Evolutionary conservation across 2,888 invertebrate genomes (phyloP), one percentile per base, ranked within the genome.

Genomic region (Pyrochroa serraticornis): DNA sequence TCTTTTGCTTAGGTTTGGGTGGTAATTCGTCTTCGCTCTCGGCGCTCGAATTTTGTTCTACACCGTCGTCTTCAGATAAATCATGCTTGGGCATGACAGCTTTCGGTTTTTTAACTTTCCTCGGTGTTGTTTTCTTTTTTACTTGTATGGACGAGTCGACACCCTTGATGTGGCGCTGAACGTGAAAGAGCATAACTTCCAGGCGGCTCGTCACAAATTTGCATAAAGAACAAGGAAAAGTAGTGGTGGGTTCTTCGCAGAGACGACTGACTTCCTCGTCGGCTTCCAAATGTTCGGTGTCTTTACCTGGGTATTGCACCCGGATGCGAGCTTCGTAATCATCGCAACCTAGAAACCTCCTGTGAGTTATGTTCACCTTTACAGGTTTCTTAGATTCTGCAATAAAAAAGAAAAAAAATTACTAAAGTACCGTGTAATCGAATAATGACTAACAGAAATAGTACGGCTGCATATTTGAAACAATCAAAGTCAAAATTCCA

Each of bases 141-240:
- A 68, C 69, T 38, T 71, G 57, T 13, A 65, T 41, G 1, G 73
- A 71, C 9, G 74, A 64, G 30, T 58, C 56, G 50, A 71, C 68
- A 44, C 84, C 83, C 50, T 82, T 80, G 67, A 85, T 83, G 71
- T 91, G 91, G 65, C 84, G 84, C 79, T 89, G 89, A 58, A 85
- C 86, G 73, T 92, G 92, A 62, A 87, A 78, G 61, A 90, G 85
- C 72, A 92, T 83, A 38, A 90, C 88, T 75, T 91, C 91, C 14
- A 91, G 80, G 30, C 91, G 84, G 9, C 83, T 81, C 31, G 90
- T 86, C 14, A 84, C 83, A 71, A 90, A 92, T 7, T 58, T 48
- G 60, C 75, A 75, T 5, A 58, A 47, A 12, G 66, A 58, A 54
- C 74, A 74, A 13, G 63, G 64, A 33, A 69, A 67, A 30, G 64